Evolutionary conservation across 2,888 invertebrate genomes (phyloP), one percentile per base, ranked within the genome.

Genomic region (Drosophila buzzatii): DNA sequence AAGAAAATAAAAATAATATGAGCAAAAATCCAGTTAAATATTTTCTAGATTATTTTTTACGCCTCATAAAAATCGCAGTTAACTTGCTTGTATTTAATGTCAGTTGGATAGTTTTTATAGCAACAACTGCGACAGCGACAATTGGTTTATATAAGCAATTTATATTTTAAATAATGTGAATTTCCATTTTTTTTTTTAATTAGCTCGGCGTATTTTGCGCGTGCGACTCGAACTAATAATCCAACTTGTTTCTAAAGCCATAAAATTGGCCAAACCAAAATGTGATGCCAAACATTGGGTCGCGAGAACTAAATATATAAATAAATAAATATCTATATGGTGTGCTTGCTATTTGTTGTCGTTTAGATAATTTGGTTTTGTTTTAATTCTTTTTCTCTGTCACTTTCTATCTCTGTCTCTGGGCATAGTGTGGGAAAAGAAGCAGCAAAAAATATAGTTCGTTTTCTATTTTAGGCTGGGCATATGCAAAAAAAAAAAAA

Each of bases 401-500:
- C 27, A 27, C 27, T 23, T 16, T 8, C 41, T 41, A n/a, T 18
- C 41, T 41, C n/a, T 42, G 42, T 42, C 42, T 42, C 52, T 68
- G 42, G 69, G 63, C 73, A 73, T 60, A 55, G 66, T 74, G 81
- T 80, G 64, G 75, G 79, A 69, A 81, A 78, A 53, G 69, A 75
- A 53, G 70, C 49, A 81, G 23, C 59, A 35, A 14, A 37, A 51
- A 51, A 33, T 51, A 51, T 51, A 51, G 61, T 71, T 82, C 63
- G 67, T 55, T 65, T 85, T 85, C 88, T 85, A 88, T 85, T 83
- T 81, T 58, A 58, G 71, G 63, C 53, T 56, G 51, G 37, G 64
- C 64, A 73, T 73, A 69, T 81, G 84, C 84, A 71, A 87, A 87
- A 82, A 73, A n/a, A n/a, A 49, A n/a, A 61, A 73, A 41, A 63